phyloP scores from a whole-genome alignment of 1,140 invertebrate genomes.

The Drosophila setifemur region DNA sequence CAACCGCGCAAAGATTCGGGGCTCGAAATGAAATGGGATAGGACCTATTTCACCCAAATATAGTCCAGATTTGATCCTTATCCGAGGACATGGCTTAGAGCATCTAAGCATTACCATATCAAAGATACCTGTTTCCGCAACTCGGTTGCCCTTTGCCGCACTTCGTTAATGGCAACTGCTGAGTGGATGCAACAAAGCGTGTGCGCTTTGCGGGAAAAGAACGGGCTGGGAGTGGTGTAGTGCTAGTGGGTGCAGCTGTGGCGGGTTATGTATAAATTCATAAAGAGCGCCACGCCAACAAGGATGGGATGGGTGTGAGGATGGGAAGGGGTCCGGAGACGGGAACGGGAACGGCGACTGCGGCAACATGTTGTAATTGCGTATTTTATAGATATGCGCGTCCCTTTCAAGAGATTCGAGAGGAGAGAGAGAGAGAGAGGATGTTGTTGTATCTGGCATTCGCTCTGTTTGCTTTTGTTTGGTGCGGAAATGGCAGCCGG shows the following conservation, averaged over 20 bases:
- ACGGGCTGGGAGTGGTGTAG: not conserved
- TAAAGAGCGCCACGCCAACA: constrained; percentile 49
- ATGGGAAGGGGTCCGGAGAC: constrained; percentile 19
- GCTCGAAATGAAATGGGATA: not conserved
- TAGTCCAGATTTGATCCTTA: not conserved
- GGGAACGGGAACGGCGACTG: constrained; percentile 46
- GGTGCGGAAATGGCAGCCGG: constrained; percentile 73
- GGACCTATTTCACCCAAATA: not conserved
- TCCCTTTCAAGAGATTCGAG: constrained; percentile 10
- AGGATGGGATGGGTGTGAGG: not conserved
- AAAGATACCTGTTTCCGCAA: constrained; percentile 6
- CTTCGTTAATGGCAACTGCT: constrained; percentile 63
- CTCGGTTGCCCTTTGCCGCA: constrained; percentile 8
- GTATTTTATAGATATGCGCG: constrained; percentile 73
- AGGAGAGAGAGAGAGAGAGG: not conserved
- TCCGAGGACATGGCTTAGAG: not conserved
- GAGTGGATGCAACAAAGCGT: constrained; percentile 78
- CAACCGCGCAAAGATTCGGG: not conserved
- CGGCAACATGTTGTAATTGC: constrained; percentile 78
- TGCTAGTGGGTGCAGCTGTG: constrained; percentile 20
- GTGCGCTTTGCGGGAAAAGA: constrained; percentile 19
- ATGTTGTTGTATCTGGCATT: constrained; percentile 47
- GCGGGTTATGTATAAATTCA: constrained; percentile 67
- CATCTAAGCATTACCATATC: constrained; percentile 35
- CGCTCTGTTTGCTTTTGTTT: constrained; percentile 65